phyloP scores from a whole-genome alignment of 2,888 invertebrate genomes.

The Aphrophora alni region DNA sequence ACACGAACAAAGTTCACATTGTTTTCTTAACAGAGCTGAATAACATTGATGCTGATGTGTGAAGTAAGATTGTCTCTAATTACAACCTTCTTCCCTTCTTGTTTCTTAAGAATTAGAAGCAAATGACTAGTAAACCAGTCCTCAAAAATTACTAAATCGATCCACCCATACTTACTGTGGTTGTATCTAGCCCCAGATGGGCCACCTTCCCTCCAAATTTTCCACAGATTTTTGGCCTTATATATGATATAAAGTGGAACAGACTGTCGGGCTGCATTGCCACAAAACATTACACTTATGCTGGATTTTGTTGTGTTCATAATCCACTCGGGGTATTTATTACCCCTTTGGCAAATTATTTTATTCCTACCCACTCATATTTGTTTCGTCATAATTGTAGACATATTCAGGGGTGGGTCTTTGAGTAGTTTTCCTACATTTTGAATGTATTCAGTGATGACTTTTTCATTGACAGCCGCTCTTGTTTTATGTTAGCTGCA shows the following conservation, averaged over 20 bases:
- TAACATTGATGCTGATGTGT: conserved; percentile 39
- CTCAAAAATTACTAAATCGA: conserved; percentile 54
- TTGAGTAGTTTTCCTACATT: too few species aligned
- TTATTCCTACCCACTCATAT: too few species aligned
- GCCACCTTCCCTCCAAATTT: conserved; percentile 56
- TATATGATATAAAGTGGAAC: conserved; percentile 57
- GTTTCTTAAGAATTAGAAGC: conserved; percentile 45
- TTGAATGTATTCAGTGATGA: too few species aligned
- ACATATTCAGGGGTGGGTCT: too few species aligned
- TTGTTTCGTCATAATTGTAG: too few species aligned
- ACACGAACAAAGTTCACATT: conserved; percentile 51
- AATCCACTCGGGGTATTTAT: conserved; percentile 54
- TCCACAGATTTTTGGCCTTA: conserved; percentile 56
- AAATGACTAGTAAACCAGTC: conserved; percentile 52
- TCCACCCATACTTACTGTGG: conserved; percentile 55
- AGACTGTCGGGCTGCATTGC: conserved; percentile 54
- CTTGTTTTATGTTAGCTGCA: too few species aligned
- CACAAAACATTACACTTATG: conserved; percentile 55
- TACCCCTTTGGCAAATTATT: too few species aligned
- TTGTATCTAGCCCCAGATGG: conserved; percentile 55
- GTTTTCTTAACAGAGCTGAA: conserved; percentile 40
- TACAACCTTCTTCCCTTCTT: conserved; percentile 38
- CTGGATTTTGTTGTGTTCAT: conserved; percentile 52
- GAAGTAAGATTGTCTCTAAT: conserved; percentile 45
- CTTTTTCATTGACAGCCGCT: background rate